These are phyloP conservation scores for Gymnoscelis rufifasciata DNA, from an alignment of 2,888 invertebrate species.

Conservation along the genomic window DNA sequence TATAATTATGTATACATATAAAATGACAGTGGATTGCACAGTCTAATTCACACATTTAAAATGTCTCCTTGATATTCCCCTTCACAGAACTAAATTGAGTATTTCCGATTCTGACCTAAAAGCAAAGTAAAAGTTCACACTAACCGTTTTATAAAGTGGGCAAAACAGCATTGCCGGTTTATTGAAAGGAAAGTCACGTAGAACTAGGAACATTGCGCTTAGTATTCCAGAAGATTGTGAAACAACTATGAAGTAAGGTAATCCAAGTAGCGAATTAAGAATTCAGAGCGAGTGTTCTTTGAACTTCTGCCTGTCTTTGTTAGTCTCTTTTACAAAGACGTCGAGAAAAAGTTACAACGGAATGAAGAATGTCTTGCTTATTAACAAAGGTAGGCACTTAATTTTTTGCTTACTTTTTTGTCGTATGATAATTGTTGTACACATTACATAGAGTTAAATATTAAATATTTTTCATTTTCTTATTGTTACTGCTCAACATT, in stretches of 20 bases:
- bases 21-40: too few relatives aligned
- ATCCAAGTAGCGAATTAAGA: constrained; percentile 7
- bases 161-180: background rate
- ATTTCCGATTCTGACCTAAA: too few relatives aligned
- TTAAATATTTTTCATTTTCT: too few relatives aligned
- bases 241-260: constrained; percentile 21
- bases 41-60: too few relatives aligned
- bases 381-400: background rate
- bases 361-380: background rate
- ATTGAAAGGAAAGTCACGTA: constrained; percentile 15
- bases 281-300: constrained; percentile 23
- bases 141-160: too few relatives aligned
- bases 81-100: too few relatives aligned
- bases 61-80: too few relatives aligned
- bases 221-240: constrained; percentile 21
- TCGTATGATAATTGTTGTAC: too few relatives aligned
- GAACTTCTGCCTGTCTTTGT: constrained; percentile 12
- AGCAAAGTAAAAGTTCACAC: too few relatives aligned
- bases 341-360: background rate
- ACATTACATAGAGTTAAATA: too few relatives aligned
- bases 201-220: constrained; percentile 12
- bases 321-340: constrained; percentile 1
- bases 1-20: too few relatives aligned
- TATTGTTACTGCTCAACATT: too few relatives aligned
- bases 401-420: background rate